These are phyloP conservation scores for Stomatorhinus walkeri DNA, from an alignment of 2,797 vertebrate genomes.

Conservation along the genomic window DNA sequence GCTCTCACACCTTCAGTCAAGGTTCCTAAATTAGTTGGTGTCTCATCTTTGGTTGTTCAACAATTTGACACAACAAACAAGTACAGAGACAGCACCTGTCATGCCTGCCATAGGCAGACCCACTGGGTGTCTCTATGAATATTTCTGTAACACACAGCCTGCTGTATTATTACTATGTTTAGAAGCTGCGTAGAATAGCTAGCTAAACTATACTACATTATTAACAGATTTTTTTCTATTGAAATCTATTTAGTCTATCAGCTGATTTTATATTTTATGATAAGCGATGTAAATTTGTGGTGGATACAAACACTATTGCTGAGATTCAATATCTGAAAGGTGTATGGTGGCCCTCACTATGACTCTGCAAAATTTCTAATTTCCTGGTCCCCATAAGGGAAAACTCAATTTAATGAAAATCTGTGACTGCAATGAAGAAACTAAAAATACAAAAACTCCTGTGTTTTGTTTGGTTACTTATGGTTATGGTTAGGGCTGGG, in stretches of 20 bases:
- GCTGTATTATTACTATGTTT: neutral
- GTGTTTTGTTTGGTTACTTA: neutral
- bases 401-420: neutral
- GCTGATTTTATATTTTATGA: neutral
- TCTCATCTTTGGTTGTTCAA: neutral
- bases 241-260: neutral
- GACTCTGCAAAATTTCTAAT: neutral
- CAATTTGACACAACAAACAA: neutral
- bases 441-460: neutral
- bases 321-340: neutral
- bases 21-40: neutral
- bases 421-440: neutral
- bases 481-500: neutral
- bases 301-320: neutral
- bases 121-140: neutral
- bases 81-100: neutral
- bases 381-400: too few species aligned
- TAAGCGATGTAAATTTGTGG: neutral
- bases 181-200: neutral
- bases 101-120: neutral
- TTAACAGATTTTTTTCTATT: neutral
- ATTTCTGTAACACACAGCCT: neutral
- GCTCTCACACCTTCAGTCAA: neutral
- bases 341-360: neutral
- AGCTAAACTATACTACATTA: neutral